Percentiles rank a stretch among this genome's conserved stretches.
phyloP scores from a whole-genome alignment of 37 sponge, comb jelly and placozoan species.

The Bolinopsis microptera region DNA sequence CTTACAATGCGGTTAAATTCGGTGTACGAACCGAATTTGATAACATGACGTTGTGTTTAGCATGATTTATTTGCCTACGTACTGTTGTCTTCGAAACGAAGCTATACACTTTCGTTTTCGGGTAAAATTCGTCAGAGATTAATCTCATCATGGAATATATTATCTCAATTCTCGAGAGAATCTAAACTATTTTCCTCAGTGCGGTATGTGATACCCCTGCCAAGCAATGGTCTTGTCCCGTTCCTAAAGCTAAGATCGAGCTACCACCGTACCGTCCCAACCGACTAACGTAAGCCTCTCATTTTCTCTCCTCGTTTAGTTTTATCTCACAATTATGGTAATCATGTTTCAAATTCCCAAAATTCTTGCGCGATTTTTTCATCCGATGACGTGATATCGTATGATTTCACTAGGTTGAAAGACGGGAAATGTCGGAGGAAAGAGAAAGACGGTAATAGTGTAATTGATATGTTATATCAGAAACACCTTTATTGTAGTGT shows the following conservation, averaged over 20 bases:
- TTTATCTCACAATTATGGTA: neutral
- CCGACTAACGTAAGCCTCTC: neutral
- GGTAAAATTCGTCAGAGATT: no score
- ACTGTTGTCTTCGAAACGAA: no score
- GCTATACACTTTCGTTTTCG: no score
- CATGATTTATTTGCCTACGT: no score
- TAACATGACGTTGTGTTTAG: no score
- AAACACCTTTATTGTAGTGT: constrained; percentile 30
- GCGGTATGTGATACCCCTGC: neutral
- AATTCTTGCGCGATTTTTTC: no score
- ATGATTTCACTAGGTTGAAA: neutral
- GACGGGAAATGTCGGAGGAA: neutral
- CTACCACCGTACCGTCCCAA: neutral
- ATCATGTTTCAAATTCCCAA: no score
- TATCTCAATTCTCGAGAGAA: no score
- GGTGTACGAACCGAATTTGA: no score
- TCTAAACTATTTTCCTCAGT: neutral
- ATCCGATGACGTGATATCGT: no score
- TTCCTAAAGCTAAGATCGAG: constrained; percentile 60
- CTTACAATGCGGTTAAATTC: no score
- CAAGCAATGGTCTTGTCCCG: neutral
- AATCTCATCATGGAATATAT: no score
- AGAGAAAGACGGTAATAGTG: neutral
- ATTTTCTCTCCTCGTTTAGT: neutral
- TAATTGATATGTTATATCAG: constrained; percentile 11